phyloP scores from a whole-genome alignment of 2,797 vertebrate genomes.

The Euthynnus affinis region DNA sequence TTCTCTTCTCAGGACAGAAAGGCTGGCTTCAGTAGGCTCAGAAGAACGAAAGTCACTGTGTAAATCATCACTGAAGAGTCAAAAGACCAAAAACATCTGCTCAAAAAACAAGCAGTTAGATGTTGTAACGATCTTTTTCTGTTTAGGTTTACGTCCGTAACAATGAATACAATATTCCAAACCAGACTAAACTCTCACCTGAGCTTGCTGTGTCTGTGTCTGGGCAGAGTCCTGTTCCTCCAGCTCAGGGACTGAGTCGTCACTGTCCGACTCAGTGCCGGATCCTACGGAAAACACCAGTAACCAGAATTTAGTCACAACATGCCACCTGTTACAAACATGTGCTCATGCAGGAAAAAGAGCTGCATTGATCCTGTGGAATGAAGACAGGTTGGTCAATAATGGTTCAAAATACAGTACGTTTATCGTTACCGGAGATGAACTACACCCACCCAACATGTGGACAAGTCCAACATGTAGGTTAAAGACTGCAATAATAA shows the following conservation, averaged over 20 bases:
- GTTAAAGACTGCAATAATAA: slow-evolving; percentile 5
- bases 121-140: not conserved
- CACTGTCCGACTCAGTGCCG: slow-evolving; percentile 98
- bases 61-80: slow-evolving; percentile 89
- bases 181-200: slow-evolving; percentile 83
- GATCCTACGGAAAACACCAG: slow-evolving; percentile 87
- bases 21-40: slow-evolving; percentile 92
- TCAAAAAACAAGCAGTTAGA: too few species aligned
- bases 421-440: not conserved
- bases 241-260: slow-evolving; percentile 97
- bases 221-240: slow-evolving; percentile 98
- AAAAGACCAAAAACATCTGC: slow-evolving; percentile 8
- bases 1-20: slow-evolving; percentile 88
- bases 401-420: not conserved
- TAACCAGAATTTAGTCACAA: slow-evolving; percentile 25
- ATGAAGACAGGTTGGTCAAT: slow-evolving; percentile 19
- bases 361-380: slow-evolving; percentile 30
- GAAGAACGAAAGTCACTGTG: slow-evolving; percentile 97
- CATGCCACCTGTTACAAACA: not conserved
- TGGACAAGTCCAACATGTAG: not conserved
- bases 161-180: not conserved
- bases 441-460: not conserved
- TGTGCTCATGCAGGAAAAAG: slow-evolving; percentile 11
- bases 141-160: not conserved
- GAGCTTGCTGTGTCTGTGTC: slow-evolving; percentile 97